A percentile compares a stretch with the other conserved stretches of the same genome.
Evolutionary conservation across 2,888 invertebrate species (phyloP).

Genomic region (Lochmaea capreae): DNA sequence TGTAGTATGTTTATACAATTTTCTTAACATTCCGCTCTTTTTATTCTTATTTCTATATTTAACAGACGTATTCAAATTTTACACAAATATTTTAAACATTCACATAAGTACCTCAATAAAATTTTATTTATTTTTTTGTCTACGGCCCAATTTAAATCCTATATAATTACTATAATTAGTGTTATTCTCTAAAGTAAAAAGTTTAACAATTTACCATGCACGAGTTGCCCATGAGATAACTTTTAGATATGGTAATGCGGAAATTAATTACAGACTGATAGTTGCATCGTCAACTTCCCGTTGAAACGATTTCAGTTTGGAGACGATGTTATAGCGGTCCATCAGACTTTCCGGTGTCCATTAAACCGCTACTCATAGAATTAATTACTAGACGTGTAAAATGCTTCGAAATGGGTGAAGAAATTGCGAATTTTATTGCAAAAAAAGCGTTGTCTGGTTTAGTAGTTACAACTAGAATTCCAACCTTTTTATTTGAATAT

Average conservation of each 20-base stretch:
- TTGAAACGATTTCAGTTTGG: neutral
- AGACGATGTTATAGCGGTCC: conserved; percentile 16
- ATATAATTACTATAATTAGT: neutral
- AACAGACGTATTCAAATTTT: too few relatives aligned
- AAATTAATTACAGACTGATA: conserved; percentile 19
- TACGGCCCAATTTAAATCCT: neutral
- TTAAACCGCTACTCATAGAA: neutral
- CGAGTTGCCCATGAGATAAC: conserved; percentile 6
- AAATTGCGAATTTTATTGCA: neutral
- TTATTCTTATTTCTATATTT: too few relatives aligned
- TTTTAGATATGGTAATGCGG: conserved; percentile 19
- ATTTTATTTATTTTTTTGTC: too few relatives aligned
- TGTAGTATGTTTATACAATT: too few relatives aligned
- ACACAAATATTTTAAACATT: too few relatives aligned
- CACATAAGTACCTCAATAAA: neutral
- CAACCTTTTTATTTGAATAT: neutral
- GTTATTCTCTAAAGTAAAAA: neutral
- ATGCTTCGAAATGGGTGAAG: neutral
- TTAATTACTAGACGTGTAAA: neutral
- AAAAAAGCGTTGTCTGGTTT: neutral
- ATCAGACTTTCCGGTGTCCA: conserved; percentile 11
- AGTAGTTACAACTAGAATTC: neutral
- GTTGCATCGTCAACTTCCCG: conserved; percentile 15
- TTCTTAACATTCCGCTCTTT: too few relatives aligned
- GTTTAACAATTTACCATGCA: neutral